Percentiles rank a stretch among this genome's conserved stretches.
phyloP scores from a whole-genome alignment of 2,888 invertebrate genomes.

The Nemurella pictetii region DNA sequence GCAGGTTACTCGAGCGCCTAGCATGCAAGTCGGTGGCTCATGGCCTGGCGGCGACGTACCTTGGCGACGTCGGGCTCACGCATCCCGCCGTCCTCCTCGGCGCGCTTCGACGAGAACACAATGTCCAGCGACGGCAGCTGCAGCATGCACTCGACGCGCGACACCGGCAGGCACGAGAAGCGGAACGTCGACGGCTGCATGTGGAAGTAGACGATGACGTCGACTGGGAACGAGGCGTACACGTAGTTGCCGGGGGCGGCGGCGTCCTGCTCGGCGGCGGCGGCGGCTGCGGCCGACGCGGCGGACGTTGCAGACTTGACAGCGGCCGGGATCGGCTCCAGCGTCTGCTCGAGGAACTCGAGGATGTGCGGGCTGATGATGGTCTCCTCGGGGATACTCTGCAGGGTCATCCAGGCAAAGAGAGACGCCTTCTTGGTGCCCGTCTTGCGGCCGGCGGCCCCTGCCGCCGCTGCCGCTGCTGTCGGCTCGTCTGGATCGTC shows the following conservation, averaged over 20 bases:
- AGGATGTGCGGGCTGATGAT: constrained; percentile 96
- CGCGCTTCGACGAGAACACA: constrained; percentile 92
- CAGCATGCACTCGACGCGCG: constrained; percentile 92
- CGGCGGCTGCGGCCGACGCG: constrained; percentile 12
- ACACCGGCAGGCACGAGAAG: constrained; percentile 94
- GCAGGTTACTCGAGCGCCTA: no score
- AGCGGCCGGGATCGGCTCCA: constrained; percentile 85
- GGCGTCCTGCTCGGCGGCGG: constrained; percentile 1
- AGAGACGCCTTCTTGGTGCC: constrained; percentile 85
- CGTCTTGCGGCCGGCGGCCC: constrained; percentile 54
- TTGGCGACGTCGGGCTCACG: constrained; percentile 47
- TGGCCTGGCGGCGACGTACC: background rate
- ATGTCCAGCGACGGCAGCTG: constrained; percentile 96
- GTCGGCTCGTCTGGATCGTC: constrained; percentile 59
- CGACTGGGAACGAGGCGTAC: constrained; percentile 95
- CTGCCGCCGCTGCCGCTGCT: no score
- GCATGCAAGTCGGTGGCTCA: no score
- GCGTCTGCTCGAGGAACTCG: constrained; percentile 94
- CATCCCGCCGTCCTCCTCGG: constrained; percentile 64
- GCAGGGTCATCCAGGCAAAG: constrained; percentile 94
- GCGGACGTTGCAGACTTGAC: constrained; percentile 38
- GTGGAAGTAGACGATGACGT: constrained; percentile 97
- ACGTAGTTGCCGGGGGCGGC: constrained; percentile 74
- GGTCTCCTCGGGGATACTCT: constrained; percentile 97
- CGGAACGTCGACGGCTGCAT: constrained; percentile 97